A percentile compares a stretch with the other conserved stretches of the same genome.
phyloP scores from a whole-genome alignment of 1,140 invertebrate species.

The Adoxophyes honmai region DNA sequence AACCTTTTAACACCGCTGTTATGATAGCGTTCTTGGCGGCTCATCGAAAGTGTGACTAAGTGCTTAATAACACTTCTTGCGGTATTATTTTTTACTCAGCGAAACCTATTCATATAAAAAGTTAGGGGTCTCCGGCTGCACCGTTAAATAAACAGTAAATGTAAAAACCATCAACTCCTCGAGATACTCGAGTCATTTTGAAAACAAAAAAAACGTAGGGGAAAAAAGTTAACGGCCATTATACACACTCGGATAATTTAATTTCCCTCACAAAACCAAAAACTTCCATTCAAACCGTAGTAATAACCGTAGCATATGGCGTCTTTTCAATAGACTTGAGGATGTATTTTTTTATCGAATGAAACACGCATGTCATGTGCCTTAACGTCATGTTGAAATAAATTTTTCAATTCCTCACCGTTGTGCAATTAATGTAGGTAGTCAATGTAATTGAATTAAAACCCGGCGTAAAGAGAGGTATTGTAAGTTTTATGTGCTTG shows the following conservation, averaged over 20 bases:
- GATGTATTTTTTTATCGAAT: slow-evolving; percentile 22
- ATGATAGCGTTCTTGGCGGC: not conserved
- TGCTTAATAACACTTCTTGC: slow-evolving; percentile 20
- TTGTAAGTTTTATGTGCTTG: too few relatives aligned
- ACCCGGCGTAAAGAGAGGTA: too few relatives aligned
- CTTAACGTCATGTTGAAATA: slow-evolving; percentile 7
- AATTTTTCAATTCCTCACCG: slow-evolving; percentile 7
- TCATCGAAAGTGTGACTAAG: slow-evolving; percentile 15
- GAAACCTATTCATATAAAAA: slow-evolving; percentile 28
- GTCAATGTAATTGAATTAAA: too few relatives aligned
- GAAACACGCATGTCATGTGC: slow-evolving; percentile 24
- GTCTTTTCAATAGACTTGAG: slow-evolving; percentile 32
- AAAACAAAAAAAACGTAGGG: slow-evolving; percentile 27
- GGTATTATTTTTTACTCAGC: slow-evolving; percentile 26
- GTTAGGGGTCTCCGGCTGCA: slow-evolving; percentile 19
- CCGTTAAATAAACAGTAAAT: slow-evolving; percentile 39
- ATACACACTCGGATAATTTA: slow-evolving; percentile 42
- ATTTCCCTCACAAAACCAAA: slow-evolving; percentile 45
- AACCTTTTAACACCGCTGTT: not conserved
- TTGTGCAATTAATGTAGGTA: not conserved
- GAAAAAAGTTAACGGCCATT: slow-evolving; percentile 37
- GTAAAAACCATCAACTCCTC: slow-evolving; percentile 32
- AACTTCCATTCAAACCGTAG: slow-evolving; percentile 37
- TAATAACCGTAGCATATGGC: slow-evolving; percentile 52
- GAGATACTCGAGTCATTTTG: slow-evolving; percentile 25